A percentile compares a stretch with the other conserved stretches of the same genome.
Conservation (phyloP, 2,888 invertebrate species). For the Nomada lathburiana region DNA sequence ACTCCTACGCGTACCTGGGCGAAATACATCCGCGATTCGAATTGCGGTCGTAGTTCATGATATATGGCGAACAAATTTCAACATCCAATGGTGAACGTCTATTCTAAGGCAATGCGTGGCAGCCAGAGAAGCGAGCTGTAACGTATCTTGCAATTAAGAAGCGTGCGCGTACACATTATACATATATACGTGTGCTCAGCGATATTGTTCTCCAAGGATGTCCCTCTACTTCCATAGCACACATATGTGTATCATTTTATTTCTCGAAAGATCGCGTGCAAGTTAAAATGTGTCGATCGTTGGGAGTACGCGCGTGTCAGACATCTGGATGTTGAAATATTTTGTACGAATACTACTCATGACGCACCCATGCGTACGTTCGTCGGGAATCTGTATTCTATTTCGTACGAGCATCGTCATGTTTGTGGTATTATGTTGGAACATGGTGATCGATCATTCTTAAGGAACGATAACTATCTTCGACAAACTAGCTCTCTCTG, state of each 20-base stretch:
- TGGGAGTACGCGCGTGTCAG: neutral
- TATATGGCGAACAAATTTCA: constrained; percentile 63
- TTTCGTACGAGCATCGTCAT: constrained; percentile 4
- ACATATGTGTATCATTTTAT: constrained; percentile 28
- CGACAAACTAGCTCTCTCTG: constrained; percentile 1
- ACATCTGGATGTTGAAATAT: constrained; percentile 42
- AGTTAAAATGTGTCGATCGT: constrained; percentile 17
- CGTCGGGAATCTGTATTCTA: neutral
- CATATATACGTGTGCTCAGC: neutral
- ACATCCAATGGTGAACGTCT: constrained; percentile 66
- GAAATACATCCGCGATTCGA: constrained; percentile 89
- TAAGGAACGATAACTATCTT: constrained; percentile 1
- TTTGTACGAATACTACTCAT: constrained; percentile 12
- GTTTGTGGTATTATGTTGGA: neutral
- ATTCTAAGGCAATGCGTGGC: constrained; percentile 43
- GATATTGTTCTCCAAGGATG: constrained; percentile 4
- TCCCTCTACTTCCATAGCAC: constrained; percentile 16
- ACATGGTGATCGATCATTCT: constrained; percentile 19
- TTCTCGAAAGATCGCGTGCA: constrained; percentile 33
- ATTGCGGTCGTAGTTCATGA: constrained; percentile 85
- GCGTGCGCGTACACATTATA: neutral
- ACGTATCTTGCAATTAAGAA: constrained; percentile 16
- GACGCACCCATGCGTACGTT: neutral
- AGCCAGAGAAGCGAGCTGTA: constrained; percentile 36
- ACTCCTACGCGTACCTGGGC: constrained; percentile 90